These are phyloP conservation scores for Watsonalla binaria DNA, from an alignment of 2,888 invertebrate species.

Conservation along the genomic window DNA sequence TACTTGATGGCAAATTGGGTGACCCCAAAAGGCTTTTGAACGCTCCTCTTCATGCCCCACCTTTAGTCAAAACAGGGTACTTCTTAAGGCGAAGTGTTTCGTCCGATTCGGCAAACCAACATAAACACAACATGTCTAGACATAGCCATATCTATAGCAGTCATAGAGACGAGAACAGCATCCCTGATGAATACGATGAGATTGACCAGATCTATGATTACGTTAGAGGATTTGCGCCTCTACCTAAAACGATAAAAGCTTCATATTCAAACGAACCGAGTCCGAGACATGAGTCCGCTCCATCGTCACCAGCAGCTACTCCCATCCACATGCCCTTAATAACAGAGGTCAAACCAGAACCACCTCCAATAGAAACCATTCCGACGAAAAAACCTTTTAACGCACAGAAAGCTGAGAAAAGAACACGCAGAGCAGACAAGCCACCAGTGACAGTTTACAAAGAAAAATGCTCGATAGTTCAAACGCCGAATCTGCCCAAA, in stretches of 20 bases:
- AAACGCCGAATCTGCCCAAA: slow-evolving; percentile 81
- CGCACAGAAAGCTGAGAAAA: slow-evolving; percentile 82
- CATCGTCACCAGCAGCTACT: slow-evolving; percentile 73
- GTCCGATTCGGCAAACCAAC: slow-evolving; percentile 84
- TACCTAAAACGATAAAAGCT: slow-evolving; percentile 88
- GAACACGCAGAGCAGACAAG: slow-evolving; percentile 83
- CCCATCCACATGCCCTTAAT: slow-evolving; percentile 77
- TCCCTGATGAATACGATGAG: slow-evolving; percentile 93
- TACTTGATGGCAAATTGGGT: slow-evolving; percentile 88
- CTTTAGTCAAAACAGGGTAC: slow-evolving; percentile 81
- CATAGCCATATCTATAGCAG: slow-evolving; percentile 76
- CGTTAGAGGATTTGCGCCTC: slow-evolving; percentile 93
- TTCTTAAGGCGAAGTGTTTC: slow-evolving; percentile 88
- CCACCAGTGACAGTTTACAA: slow-evolving; percentile 74
- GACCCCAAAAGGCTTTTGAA: slow-evolving; percentile 77
- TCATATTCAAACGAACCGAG: slow-evolving; percentile 76
- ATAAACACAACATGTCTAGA: slow-evolving; percentile 64
- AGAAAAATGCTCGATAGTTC: slow-evolving; percentile 79
- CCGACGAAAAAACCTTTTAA: slow-evolving; percentile 86
- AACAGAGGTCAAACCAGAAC: slow-evolving; percentile 87
- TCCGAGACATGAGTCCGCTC: slow-evolving; percentile 75
- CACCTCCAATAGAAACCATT: slow-evolving; percentile 94
- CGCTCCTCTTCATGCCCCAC: slow-evolving; percentile 62
- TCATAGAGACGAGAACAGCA: slow-evolving; percentile 82
- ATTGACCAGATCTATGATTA: slow-evolving; percentile 98